A percentile compares a stretch with the other conserved stretches of the same genome.
phyloP scores from a whole-genome alignment of 2,113 vertebrate species.

The Plotosus lineatus region DNA sequence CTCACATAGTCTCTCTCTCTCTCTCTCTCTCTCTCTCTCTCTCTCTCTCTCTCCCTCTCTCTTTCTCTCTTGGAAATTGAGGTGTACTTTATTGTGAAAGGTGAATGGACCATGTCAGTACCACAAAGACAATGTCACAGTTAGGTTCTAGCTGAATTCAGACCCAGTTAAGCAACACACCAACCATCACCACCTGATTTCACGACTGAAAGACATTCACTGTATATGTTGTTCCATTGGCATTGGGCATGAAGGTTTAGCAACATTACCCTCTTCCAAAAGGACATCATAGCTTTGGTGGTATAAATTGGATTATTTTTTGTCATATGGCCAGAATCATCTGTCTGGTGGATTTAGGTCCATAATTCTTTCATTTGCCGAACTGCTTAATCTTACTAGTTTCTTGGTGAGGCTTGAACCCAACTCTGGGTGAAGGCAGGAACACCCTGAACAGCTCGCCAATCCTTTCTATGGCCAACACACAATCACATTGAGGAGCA shows the following conservation, averaged over 20 bases:
- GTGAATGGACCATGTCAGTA: neutral
- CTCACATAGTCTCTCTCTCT: neutral
- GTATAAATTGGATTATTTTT: neutral
- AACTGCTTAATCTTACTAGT: too few relatives aligned
- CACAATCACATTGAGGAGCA: too few relatives aligned
- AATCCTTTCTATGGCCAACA: too few relatives aligned
- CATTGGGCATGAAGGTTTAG: neutral
- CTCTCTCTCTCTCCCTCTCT: neutral
- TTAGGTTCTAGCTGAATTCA: neutral
- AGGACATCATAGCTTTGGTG: neutral
- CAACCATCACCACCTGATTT: neutral
- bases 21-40: constrained; percentile 11
- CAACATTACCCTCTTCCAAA: neutral
- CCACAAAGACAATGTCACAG: neutral
- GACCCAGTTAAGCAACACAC: neutral
- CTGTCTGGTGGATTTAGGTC: too few relatives aligned
- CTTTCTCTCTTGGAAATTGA: neutral
- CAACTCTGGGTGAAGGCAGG: too few relatives aligned
- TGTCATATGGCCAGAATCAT: too few relatives aligned
- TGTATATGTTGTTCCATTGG: neutral
- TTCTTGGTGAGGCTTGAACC: too few relatives aligned
- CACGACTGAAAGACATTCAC: neutral
- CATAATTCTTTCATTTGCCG: too few relatives aligned
- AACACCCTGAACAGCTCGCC: too few relatives aligned
- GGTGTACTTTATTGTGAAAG: neutral